Evolutionary conservation across 2,888 invertebrate genomes (phyloP).

Genomic region (Euzetes globulus): DNA sequence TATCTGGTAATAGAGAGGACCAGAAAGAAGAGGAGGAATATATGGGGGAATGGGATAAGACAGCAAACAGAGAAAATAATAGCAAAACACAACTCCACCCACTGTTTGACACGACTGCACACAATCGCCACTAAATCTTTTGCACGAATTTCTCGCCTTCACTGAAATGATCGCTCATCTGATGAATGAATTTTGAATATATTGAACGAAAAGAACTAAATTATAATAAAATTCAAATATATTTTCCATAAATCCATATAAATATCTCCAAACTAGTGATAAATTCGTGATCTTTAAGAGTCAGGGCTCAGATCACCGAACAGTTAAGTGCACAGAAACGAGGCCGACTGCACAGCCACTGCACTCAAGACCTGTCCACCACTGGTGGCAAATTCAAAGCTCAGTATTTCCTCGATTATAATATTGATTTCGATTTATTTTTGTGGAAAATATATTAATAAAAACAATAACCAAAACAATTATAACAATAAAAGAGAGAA

Average conservation of each 20-base stretch:
- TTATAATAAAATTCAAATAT: too few relatives aligned
- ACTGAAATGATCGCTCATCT: not conserved
- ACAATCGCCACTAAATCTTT: slow-evolving; percentile 11
- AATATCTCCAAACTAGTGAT: not conserved
- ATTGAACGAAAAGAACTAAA: too few relatives aligned
- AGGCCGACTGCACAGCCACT: too few relatives aligned
- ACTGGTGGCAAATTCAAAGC: not conserved
- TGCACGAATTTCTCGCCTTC: slow-evolving; percentile 9
- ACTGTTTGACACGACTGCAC: slow-evolving; percentile 23
- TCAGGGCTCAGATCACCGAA: too few relatives aligned
- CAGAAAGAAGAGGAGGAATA: not conserved
- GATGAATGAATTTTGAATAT: not conserved
- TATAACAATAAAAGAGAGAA: not conserved
- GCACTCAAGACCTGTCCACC: too few relatives aligned
- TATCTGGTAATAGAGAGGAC: not conserved
- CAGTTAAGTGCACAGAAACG: too few relatives aligned
- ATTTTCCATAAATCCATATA: not conserved
- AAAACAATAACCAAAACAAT: not conserved
- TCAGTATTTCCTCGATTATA: not conserved
- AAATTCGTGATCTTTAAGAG: not conserved
- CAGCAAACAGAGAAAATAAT: not conserved
- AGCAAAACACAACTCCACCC: slow-evolving; percentile 10
- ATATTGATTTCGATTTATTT: not conserved
- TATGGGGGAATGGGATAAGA: not conserved
- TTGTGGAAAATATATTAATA: not conserved